Evolutionary conservation across 2,797 vertebrate genomes (phyloP).

Genomic region (Glyptemys insculpta): DNA sequence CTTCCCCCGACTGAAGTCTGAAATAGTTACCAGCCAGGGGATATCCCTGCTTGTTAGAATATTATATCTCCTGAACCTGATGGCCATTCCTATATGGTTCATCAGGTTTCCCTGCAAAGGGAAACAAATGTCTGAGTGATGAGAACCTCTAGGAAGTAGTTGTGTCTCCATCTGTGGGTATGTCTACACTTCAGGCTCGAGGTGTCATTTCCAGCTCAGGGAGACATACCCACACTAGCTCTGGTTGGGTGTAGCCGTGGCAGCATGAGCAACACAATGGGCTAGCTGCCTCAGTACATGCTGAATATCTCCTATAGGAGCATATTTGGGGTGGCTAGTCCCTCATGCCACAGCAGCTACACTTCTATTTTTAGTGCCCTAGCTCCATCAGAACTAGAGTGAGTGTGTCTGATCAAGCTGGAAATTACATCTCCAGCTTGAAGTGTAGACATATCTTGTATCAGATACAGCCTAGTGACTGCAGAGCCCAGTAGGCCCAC

Average conservation of each 20-base stretch:
- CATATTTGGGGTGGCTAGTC: neutral
- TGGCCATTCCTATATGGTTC: accelerated
- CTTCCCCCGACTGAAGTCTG: neutral
- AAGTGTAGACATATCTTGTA: neutral
- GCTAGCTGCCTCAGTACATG: neutral
- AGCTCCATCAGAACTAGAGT: neutral
- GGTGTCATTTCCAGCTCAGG: neutral
- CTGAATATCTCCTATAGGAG: neutral
- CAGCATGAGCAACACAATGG: neutral
- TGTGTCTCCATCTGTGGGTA: neutral
- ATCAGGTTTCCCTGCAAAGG: neutral
- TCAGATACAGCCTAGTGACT: neutral
- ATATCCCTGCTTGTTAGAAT: accelerated
- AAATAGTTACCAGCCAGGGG: neutral
- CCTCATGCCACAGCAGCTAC: neutral
- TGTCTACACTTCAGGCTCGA: neutral
- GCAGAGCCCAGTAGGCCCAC: too few species aligned
- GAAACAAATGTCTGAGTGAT: neutral
- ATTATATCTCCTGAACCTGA: neutral
- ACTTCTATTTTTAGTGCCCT: neutral
- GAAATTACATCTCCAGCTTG: neutral
- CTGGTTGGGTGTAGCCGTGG: neutral
- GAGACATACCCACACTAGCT: neutral
- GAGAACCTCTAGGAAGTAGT: neutral
- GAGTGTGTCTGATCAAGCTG: neutral